Base-by-base conservation (phyloP, 2,888 invertebrate genomes). In the Drosophila kuntzei region DNA sequence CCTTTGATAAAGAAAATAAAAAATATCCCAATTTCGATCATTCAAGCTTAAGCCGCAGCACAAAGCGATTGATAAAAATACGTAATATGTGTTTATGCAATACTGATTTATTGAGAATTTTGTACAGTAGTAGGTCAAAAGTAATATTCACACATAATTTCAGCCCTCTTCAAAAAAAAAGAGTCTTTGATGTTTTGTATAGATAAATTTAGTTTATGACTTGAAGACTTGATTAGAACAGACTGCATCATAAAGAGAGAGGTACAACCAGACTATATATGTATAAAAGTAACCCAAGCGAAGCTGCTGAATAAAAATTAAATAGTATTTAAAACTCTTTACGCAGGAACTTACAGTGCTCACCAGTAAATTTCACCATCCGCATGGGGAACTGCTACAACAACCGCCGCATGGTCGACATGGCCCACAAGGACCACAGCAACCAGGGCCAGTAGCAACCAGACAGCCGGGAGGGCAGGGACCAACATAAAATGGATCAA, bases 401-500 rank as follows among this genome's bases (percentile, higher is more conserved):
- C 51, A 43, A 4, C 59, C 37, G 3, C 29, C n/a, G 14, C 60
- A 60, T 12, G 44, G 5, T 14, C 46, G 11, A 46, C 46, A 47
- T 11, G 16, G 11, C 1, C 69, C 36, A 12, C 70, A 74, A 2
- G 55, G 51, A 11, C 57, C 51, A 16, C 63, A 55, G 1, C 34
- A 37, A 9, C 59, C 34, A 12, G 65, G n/a, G 1, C 59, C 37
- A 22, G 73, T 27, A 1, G 61, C 64, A 12, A 61, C 63, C 5
- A 77, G 18, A 16, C 68, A 59, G n/a, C 83, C 75, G 5, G 83
- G 86, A 0, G 83, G 83, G 27, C 83, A 83, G 12, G 88, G 83
- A 29, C 83, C 83, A 14, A 83, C 44, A 27, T 85, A 83, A 65
- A 87, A 83, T 1, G 83, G 83, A 63, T 83, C 20, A 41, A 83